Evolutionary conservation across 1,140 invertebrate genomes (phyloP).

Genomic region (Trichonephila clavata): DNA sequence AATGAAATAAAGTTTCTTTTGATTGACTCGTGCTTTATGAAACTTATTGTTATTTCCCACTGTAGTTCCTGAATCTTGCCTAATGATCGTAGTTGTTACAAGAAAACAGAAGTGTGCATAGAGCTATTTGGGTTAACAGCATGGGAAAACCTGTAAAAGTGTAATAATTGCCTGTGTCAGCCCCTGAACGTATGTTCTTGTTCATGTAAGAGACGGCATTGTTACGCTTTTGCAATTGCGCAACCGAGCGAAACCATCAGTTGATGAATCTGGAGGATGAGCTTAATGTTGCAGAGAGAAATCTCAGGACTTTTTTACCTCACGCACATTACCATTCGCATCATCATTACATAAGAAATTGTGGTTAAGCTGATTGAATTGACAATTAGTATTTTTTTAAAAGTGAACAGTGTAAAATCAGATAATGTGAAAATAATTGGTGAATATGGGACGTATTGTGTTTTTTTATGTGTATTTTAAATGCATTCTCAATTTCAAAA

Average conservation of each 20-base stretch:
- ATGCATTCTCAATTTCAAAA: too few relatives aligned
- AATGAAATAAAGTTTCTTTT: too few relatives aligned
- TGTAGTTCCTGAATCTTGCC: background rate
- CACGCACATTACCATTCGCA: background rate
- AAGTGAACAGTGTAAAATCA: too few relatives aligned
- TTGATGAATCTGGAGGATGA: background rate
- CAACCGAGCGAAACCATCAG: slow-evolving; percentile 23
- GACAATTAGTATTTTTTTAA: background rate
- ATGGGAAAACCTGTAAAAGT: background rate
- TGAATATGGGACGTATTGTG: too few relatives aligned
- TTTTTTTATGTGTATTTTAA: too few relatives aligned
- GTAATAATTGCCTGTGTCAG: slow-evolving; percentile 26
- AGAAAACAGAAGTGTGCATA: background rate
- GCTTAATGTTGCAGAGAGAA: slow-evolving; percentile 10
- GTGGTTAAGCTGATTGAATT: background rate
- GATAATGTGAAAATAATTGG: too few relatives aligned
- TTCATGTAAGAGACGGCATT: background rate
- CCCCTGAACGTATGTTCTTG: background rate
- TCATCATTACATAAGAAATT: background rate
- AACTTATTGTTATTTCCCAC: background rate
- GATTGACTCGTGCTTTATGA: background rate
- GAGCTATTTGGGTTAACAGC: slow-evolving; percentile 48
- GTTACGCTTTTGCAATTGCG: background rate
- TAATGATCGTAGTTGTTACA: background rate
- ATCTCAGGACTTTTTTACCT: background rate